Conservation (phyloP, 2,888 invertebrate genomes). For the Oscheius myriophilus region DNA sequence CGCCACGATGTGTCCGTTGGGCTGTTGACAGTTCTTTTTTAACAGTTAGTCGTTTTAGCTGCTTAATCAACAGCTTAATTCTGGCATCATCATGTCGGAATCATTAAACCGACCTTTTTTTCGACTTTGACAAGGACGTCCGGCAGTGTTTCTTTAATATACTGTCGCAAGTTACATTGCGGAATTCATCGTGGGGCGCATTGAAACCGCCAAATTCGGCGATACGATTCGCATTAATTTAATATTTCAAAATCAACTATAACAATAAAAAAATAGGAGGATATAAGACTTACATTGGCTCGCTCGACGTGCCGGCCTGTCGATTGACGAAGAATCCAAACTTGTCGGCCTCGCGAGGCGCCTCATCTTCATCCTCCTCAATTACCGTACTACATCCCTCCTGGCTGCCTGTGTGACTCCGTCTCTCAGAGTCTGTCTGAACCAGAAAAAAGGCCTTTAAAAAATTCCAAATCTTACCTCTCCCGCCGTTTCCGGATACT, state of each 20-base stretch:
- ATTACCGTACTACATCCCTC: constrained; percentile 30
- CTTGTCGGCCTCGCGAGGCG: constrained; percentile 31
- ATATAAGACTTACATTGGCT: neutral
- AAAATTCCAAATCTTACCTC: constrained; percentile 37
- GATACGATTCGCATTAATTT: too few relatives aligned
- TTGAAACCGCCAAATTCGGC: too few relatives aligned
- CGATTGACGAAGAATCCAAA: constrained; percentile 40
- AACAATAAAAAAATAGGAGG: neutral
- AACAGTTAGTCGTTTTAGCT: too few relatives aligned
- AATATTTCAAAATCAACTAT: neutral
- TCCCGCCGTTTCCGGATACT: constrained; percentile 47
- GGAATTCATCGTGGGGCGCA: too few relatives aligned
- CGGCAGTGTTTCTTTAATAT: too few relatives aligned
- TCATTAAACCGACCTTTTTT: too few relatives aligned
- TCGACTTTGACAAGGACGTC: too few relatives aligned
- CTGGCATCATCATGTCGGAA: too few relatives aligned
- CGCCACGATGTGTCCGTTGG: too few relatives aligned
- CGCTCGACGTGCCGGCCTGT: neutral
- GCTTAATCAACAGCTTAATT: too few relatives aligned
- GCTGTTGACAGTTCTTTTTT: too few relatives aligned
- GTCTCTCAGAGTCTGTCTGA: constrained; percentile 37
- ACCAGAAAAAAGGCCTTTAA: neutral
- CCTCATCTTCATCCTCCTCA: constrained; percentile 31
- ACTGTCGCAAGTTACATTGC: too few relatives aligned
- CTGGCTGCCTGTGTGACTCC: constrained; percentile 14